Base-by-base conservation (phyloP, 2,888 invertebrate species). In the Junonia oenone region DNA sequence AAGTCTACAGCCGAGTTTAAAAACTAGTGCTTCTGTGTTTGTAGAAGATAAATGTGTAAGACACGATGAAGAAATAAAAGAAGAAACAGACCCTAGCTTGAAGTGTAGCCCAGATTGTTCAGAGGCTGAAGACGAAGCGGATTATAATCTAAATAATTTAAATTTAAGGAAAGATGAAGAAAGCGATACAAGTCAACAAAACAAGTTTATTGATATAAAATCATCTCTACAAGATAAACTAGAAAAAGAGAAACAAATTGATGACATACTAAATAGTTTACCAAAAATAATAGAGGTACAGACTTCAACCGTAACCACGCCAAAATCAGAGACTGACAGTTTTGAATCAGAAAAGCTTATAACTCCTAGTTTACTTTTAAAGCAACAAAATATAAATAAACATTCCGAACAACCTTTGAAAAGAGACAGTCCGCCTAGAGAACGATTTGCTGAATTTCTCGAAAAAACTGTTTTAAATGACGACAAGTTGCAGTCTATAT, bases 391-490 rank as follows among this genome's bases (percentile, higher is more conserved):
- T 45, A 69, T 73, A 61, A 74, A 73, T 56, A 51, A 66, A 14
- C 35, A 62, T 60, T 47, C 54, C 35, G 14, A 71, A 69, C 63
- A 73, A 22, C 51, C 59, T 17, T 43, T 61, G 11, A 82, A 81
- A 71, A 75, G 86, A 8, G 83, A 84, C 33, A 88, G 88, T 67
- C 89, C 89, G 43, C 88, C 89, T 22, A 89, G 84, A 73, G 89
- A 88, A 66, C 79, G 78, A 61, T 72, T 90, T 53, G 75, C 85
- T 6, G 83, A 87, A 67, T 90, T 86, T 65, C 68, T 89, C 29
- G 89, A 89, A 66, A 89, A 89, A 74, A 87, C 86, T 60, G 75
- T 89, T 71, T 79, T 88, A 49, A 81, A 81, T 59, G 82, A 87
- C 72, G 82, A 83, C 62, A 90, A 88, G 75, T 79, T 90, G 68